Evolutionary conservation across 2,113 vertebrate species (phyloP), one percentile per base, ranked within the genome.

Genomic region (Centropus unirufus): DNA sequence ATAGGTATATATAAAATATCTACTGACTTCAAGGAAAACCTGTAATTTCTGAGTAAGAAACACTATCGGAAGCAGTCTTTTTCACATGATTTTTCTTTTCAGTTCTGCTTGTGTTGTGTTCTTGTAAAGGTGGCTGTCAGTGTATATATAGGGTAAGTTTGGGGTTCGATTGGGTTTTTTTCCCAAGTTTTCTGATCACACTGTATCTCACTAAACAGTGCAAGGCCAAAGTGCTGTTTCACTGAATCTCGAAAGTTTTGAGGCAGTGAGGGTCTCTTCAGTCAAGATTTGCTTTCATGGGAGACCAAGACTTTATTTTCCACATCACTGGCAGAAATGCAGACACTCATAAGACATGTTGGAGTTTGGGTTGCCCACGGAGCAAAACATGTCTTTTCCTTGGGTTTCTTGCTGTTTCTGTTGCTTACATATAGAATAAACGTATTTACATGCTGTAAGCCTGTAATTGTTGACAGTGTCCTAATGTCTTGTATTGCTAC

Each of bases 361-460:
- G 39, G 42, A 83, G 70, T 58, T 59, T 84, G 58, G 77, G 81
- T 34, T 59, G 58, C 49, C 39, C 78, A 63, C 78, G 87, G 79
- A 55, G 63, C 39, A 92, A 64, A 83, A 80, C 72, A 70, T 76
- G 75, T 80, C 82, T 24, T 5, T 64, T 73, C 34, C 82, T 62
- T 90, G 84, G 61, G 87, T 77, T 91, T 89, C 82, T 73, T 68
- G 55, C 47, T 72, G 54, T 93, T 94, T 96, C 62, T 63, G 83
- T 84, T 92, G 76, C 80, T 78, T 85, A 91, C 82, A 61, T 89
- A 75, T 47, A 87, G 87, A 90, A 87, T 88, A 95, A 95, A 88
- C 90, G 79, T 94, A 85, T 85, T 91, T 91, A 92, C 83, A 89
- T 78, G 80, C 80, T 85, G 70, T 91, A 93, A 96, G 58, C 39